These are phyloP conservation scores for Heliconius eleuchia DNA, from an alignment of 1,140 invertebrate genomes.

Conservation along the genomic window DNA sequence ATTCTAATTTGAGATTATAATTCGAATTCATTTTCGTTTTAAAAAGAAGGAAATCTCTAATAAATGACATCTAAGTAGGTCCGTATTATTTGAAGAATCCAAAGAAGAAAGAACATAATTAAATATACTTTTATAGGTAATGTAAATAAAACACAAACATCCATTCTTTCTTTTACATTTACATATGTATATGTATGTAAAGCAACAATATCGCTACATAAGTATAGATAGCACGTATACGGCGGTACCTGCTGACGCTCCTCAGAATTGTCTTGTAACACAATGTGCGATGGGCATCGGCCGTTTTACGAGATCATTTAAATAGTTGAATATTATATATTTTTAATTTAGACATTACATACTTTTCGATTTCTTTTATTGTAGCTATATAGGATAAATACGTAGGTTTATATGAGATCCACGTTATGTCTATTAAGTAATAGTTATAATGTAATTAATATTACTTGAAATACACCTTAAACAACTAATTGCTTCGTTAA, in stretches of 20 bases:
- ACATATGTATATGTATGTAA: too few relatives aligned
- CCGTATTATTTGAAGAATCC: too few relatives aligned
- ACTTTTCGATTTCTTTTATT: not conserved
- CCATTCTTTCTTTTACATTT: too few relatives aligned
- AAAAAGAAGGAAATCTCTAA: too few relatives aligned
- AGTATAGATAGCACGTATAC: not conserved
- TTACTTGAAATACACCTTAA: not conserved
- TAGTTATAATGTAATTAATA: not conserved
- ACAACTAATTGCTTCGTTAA: not conserved
- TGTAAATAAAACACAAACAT: too few relatives aligned
- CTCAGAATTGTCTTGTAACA: conserved; percentile 6
- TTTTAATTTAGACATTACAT: too few relatives aligned
- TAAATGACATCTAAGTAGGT: too few relatives aligned
- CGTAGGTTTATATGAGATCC: not conserved
- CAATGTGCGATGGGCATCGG: not conserved
- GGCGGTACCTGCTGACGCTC: not conserved
- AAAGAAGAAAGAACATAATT: too few relatives aligned
- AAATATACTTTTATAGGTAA: too few relatives aligned
- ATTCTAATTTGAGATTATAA: too few relatives aligned
- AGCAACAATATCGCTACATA: not conserved
- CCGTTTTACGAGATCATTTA: not conserved
- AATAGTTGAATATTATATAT: not conserved
- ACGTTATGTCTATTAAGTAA: not conserved
- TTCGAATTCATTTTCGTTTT: too few relatives aligned
- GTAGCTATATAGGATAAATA: not conserved